These are phyloP conservation scores for Coregonus clupeaformis DNA, from an alignment of 2,113 vertebrate species.

Conservation along the genomic window DNA sequence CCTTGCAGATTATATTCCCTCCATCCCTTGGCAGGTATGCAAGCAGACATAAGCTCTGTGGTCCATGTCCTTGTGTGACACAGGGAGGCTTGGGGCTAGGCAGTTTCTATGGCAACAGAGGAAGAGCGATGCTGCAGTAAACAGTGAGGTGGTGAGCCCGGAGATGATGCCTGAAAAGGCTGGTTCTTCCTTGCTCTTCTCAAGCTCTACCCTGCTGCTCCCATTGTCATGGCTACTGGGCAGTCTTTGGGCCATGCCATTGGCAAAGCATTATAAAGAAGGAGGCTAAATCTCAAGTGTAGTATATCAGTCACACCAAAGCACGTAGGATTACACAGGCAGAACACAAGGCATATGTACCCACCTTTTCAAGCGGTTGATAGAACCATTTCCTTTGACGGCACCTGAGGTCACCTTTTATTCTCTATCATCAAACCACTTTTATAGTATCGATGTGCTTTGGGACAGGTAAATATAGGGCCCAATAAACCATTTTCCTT, in stretches of 20 bases:
- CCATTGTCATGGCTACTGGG: background rate
- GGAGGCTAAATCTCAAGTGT: background rate
- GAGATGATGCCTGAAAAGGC: constrained; percentile 4
- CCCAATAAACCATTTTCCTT: background rate
- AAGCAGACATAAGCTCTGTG: constrained; percentile 7
- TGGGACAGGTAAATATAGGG: background rate
- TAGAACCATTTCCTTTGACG: too few relatives aligned
- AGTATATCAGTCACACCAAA: background rate
- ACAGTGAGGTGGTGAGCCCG: background rate
- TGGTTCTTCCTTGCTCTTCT: background rate
- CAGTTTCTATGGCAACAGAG: constrained; percentile 50
- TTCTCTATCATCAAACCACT: background rate
- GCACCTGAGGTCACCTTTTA: background rate
- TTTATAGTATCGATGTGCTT: background rate
- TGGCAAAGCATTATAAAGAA: background rate
- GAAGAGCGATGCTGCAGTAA: constrained; percentile 13
- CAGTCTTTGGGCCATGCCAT: background rate
- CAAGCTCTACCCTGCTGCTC: background rate
- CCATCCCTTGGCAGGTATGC: constrained; percentile 9
- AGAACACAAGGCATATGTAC: background rate
- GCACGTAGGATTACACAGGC: background rate
- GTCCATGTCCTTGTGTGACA: constrained; percentile 34
- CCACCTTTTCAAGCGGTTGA: too few relatives aligned
- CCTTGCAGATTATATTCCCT: background rate
- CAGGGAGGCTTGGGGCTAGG: constrained; percentile 14